Evolutionary conservation across 2,797 vertebrate genomes (phyloP), one percentile per base, ranked within the genome.

Genomic region (Xiphophorus birchmanni): DNA sequence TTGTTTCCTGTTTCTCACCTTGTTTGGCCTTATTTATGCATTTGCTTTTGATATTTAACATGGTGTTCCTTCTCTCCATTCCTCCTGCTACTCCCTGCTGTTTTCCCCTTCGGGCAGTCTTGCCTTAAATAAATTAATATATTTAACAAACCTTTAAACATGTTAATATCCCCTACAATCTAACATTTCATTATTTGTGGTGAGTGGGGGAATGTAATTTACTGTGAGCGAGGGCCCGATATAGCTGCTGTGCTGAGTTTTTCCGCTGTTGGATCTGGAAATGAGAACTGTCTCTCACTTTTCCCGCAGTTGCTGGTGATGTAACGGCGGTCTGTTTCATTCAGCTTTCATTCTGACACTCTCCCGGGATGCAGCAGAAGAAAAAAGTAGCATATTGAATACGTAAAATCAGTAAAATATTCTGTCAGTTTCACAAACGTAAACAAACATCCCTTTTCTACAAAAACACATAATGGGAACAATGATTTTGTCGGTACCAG

Each of bases 271-370:
- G 75, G 69, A 76, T 82, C 58, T 84, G 75, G 85, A 90, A 90
- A 90, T 80, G 81, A 88, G 86, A 92, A 74, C 54, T 29, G 88
- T 83, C 87, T 84, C 82, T 82, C 85, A 82, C 44, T 86, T 84
- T 86, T 86, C 45, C 73, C 72, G 77, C 58, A 80, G 73, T 81
- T 83, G 74, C 60, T 35, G 26, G 40, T 76, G 65, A 82, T 73
- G n/a, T 80, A 72, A 76, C 44, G 18, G 47, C 63, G 18, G 74
- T 37, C 52, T 74, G 72, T 75, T 84, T 82, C 50, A 80, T 79
- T 79, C 81, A 71, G 47, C 37, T 82, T 79, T 73, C 65, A 67
- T 73, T 81, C 45, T 84, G 81, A 83, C 84, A 78, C 56, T 56
- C 71, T 84, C 7, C 18, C 1, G 69, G 80, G 58, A 75, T 65